Evolutionary conservation across 1,140 invertebrate species (phyloP).

Genomic region (Trypoxylus dichotomus): DNA sequence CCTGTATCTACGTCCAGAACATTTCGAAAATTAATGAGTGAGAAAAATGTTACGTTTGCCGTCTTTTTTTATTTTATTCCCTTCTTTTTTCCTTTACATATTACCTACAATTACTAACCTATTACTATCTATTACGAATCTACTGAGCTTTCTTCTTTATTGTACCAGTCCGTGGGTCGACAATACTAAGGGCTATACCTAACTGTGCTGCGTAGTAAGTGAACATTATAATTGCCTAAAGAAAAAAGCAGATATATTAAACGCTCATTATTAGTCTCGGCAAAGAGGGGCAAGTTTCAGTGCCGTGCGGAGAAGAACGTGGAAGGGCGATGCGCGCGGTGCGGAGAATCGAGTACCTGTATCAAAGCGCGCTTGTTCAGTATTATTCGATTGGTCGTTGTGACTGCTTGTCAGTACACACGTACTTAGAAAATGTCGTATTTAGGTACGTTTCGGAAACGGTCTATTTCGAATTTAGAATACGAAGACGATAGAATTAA

Average conservation of each 20-base stretch:
- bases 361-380: no score
- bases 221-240: slow-evolving; percentile 12
- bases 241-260: not conserved
- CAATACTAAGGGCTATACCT: slow-evolving; percentile 10
- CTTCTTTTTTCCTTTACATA: no score
- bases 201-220: slow-evolving; percentile 26
- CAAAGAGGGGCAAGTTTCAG: no score
- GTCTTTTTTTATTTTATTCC: not conserved
- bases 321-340: no score
- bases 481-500: no score
- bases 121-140: not conserved
- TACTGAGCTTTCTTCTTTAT: not conserved
- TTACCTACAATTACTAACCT: not conserved
- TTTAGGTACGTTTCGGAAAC: no score
- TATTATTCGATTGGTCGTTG: no score
- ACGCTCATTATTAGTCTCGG: not conserved
- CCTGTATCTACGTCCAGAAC: not conserved
- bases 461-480: no score
- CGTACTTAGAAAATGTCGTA: no score
- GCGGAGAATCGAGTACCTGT: no score
- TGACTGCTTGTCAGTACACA: no score
- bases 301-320: no score
- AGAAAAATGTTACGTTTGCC: not conserved
- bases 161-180: not conserved
- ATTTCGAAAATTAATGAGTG: not conserved